Percentiles rank a stretch among this genome's conserved stretches.
phyloP scores from a whole-genome alignment of 2,113 vertebrate genomes.

The Stomatorhinus ivindoensis region DNA sequence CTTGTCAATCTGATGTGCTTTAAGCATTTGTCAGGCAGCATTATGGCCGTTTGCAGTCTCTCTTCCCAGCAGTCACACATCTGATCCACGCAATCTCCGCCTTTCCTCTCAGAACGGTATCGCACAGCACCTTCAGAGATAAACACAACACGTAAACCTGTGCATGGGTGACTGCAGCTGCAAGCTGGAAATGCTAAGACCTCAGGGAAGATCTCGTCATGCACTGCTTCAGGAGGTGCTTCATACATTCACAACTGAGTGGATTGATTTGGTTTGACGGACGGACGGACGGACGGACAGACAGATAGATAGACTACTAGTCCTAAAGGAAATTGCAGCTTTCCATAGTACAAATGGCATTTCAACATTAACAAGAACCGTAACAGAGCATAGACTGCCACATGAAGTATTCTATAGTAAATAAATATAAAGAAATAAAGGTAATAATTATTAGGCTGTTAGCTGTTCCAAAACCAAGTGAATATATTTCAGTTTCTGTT shows the following conservation, averaged over 20 bases:
- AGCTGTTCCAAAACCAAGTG: not conserved
- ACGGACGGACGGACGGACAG: fast-evolving
- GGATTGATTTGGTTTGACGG: not conserved
- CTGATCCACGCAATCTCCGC: not conserved
- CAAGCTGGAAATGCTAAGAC: not conserved
- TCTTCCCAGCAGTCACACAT: not conserved
- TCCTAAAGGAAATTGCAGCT: not conserved
- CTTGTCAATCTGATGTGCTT: not conserved
- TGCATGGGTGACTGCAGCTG: not conserved
- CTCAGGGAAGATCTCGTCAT: not conserved
- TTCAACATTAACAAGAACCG: not conserved
- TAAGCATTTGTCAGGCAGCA: not conserved
- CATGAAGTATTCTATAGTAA: not conserved
- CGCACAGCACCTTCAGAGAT: not conserved
- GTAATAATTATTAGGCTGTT: not conserved
- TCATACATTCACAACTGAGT: not conserved
- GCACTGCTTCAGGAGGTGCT: not conserved
- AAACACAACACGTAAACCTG: not conserved
- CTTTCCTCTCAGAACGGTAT: not conserved
- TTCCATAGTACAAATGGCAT: not conserved
- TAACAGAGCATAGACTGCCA: not conserved
- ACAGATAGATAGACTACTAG: not conserved
- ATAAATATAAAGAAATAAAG: not conserved
- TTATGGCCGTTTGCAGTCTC: not conserved
- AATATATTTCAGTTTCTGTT: not conserved